Conservation (phyloP, 2,113 vertebrate species). For the Notothenia coriiceps region DNA sequence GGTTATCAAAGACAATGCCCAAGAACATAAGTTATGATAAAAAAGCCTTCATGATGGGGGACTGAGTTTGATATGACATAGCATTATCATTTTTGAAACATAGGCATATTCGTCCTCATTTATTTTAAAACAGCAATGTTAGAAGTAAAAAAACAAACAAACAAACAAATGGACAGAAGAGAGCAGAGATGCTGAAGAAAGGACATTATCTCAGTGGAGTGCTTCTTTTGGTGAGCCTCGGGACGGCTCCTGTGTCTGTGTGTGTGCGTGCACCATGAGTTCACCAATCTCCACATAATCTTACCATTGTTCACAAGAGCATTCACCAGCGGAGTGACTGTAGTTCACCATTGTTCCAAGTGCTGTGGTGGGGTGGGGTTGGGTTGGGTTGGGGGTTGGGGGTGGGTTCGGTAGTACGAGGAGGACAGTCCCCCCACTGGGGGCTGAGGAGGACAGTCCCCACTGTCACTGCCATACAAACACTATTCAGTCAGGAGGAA, state of each 20-base stretch:
- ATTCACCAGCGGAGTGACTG: conserved; percentile 49
- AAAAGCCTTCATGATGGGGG: conserved; percentile 82
- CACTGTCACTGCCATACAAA: conserved; percentile 78
- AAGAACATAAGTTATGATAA: conserved; percentile 88
- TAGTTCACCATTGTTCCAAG: conserved; percentile 62
- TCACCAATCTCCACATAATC: conserved; percentile 54
- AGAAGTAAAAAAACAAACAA: conserved; percentile 57
- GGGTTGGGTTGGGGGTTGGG: neutral
- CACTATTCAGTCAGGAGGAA: conserved; percentile 69
- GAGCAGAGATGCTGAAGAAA: conserved; percentile 55
- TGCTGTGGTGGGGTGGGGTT: conserved; percentile 28
- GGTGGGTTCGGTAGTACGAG: neutral
- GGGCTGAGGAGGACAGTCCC: conserved; percentile 69
- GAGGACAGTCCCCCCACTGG: conserved; percentile 68
- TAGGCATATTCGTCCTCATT: conserved; percentile 80
- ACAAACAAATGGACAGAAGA: conserved; percentile 63
- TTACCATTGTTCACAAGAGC: conserved; percentile 62
- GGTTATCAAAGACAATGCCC: conserved; percentile 94
- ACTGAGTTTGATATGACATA: conserved; percentile 84
- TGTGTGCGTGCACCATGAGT: conserved; percentile 50
- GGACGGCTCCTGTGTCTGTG: conserved; percentile 57
- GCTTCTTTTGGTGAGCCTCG: conserved; percentile 67
- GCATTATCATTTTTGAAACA: conserved; percentile 80
- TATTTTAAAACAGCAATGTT: conserved; percentile 72
- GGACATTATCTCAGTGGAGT: conserved; percentile 71